Evolutionary conservation across 2,888 invertebrate species (phyloP).

Genomic region (Mythimna pallens): DNA sequence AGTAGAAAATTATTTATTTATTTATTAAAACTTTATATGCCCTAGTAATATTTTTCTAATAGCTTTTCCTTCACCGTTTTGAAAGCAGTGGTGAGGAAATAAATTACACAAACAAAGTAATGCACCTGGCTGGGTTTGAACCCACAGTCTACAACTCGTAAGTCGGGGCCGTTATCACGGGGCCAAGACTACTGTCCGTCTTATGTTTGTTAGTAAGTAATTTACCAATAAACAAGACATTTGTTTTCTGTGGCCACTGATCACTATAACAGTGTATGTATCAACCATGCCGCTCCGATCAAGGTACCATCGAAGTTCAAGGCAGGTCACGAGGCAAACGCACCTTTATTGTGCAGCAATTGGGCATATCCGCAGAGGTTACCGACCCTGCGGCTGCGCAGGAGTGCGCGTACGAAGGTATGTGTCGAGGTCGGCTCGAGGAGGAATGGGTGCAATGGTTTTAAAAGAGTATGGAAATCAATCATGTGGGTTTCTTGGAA

Average conservation of each 20-base stretch:
- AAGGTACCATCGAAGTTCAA: conserved; percentile 79
- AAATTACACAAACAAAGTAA: no score
- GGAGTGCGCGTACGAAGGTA: conserved; percentile 67
- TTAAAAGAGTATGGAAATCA: neutral
- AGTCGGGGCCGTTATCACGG: no score
- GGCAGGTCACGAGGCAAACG: conserved; percentile 84
- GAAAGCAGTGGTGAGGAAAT: no score
- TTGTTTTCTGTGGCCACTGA: neutral
- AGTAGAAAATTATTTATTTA: no score
- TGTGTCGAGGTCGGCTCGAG: conserved; percentile 48
- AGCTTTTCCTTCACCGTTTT: no score
- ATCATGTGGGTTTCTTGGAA: neutral
- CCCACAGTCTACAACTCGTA: no score
- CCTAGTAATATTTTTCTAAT: no score
- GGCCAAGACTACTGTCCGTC: no score
- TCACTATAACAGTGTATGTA: neutral
- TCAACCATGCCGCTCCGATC: conserved; percentile 21
- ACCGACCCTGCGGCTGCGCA: conserved; percentile 71
- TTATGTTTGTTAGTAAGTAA: neutral
- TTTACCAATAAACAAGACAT: neutral
- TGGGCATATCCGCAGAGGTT: conserved; percentile 82
- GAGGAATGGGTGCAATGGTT: conserved; percentile 8
- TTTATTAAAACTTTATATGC: no score
- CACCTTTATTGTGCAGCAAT: conserved; percentile 85
- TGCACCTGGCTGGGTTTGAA: no score